These are phyloP conservation scores for Tachysurus fulvidraco DNA, from an alignment of 2,113 vertebrate genomes.

Conservation along the genomic window DNA sequence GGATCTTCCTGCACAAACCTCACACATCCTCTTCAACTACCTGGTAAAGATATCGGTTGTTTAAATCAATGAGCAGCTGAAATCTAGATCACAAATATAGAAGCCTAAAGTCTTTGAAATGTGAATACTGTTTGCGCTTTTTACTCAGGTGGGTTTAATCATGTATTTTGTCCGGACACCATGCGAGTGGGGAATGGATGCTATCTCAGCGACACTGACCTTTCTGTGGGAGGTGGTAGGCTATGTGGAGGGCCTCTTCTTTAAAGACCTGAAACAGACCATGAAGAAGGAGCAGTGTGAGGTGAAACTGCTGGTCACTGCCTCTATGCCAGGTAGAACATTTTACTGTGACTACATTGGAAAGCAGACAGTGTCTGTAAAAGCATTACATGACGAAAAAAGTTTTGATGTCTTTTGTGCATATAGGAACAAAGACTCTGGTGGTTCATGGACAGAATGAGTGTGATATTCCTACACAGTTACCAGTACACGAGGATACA, in stretches of 20 bases:
- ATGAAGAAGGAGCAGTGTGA: conserved; percentile 99
- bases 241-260: conserved; percentile 96
- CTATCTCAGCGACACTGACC: conserved; percentile 95
- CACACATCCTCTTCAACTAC: conserved; percentile 98
- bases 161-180: conserved; percentile 99
- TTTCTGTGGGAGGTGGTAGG: conserved; percentile 99
- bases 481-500: conserved; percentile 98
- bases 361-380: not conserved
- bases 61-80: not conserved
- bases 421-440: conserved; percentile 92
- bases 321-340: conserved; percentile 95
- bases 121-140: not conserved
- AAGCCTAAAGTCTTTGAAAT: not conserved
- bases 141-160: conserved; percentile 87
- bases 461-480: conserved; percentile 96
- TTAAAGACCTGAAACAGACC: conserved; percentile 98
- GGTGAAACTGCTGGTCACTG: conserved; percentile 94
- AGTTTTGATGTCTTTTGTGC: not conserved
- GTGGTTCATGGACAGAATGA: conserved; percentile 98
- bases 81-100: not conserved
- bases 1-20: conserved; percentile 96
- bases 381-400: not conserved
- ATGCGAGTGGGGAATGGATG: conserved; percentile 98
- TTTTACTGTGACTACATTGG: conserved; percentile 59
- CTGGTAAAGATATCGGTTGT: conserved; percentile 76